Evolutionary conservation across 2,888 invertebrate genomes (phyloP).

Genomic region (Clusia tigrina): DNA sequence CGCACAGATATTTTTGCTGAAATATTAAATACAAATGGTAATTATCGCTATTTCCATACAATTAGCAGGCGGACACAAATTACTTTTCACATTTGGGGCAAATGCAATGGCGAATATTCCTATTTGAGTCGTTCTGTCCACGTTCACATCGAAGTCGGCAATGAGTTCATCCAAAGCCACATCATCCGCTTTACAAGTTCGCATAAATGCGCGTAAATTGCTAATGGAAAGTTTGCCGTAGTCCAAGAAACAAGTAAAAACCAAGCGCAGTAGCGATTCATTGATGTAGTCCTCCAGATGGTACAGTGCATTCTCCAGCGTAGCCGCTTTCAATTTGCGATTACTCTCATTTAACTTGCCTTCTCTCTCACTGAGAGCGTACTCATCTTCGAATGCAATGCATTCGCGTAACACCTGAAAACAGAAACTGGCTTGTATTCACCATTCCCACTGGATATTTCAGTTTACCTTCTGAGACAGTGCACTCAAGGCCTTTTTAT

Average conservation of each 20-base stretch:
- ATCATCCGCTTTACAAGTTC: slow-evolving; percentile 38
- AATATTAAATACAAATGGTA: slow-evolving; percentile 20
- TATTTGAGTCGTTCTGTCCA: slow-evolving; percentile 61
- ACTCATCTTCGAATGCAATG: slow-evolving; percentile 56
- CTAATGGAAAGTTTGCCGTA: slow-evolving; percentile 55
- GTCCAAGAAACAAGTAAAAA: slow-evolving; percentile 56
- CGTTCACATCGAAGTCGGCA: slow-evolving; percentile 62
- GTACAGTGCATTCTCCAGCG: slow-evolving; percentile 55
- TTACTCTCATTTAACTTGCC: slow-evolving; percentile 41
- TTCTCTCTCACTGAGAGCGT: slow-evolving; percentile 33
- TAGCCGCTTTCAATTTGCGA: slow-evolving; percentile 54
- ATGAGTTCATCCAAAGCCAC: slow-evolving; percentile 52
- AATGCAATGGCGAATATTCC: slow-evolving; percentile 61
- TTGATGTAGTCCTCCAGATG: slow-evolving; percentile 60
- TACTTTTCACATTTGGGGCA: slow-evolving; percentile 53
- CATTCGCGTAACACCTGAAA: slow-evolving; percentile 55
- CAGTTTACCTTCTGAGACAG: slow-evolving; percentile 57
- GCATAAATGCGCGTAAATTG: slow-evolving; percentile 48
- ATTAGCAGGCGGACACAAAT: slow-evolving; percentile 16
- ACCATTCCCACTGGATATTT: not conserved
- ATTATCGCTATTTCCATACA: too few relatives aligned
- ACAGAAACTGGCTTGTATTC: slow-evolving; percentile 4
- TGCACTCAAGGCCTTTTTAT: slow-evolving; percentile 59
- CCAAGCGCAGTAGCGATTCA: slow-evolving; percentile 56
- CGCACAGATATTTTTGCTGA: slow-evolving; percentile 55